A percentile compares a stretch with the other conserved stretches of the same genome.
phyloP scores from a whole-genome alignment of 2,113 vertebrate genomes.

The Petaurus breviceps region DNA sequence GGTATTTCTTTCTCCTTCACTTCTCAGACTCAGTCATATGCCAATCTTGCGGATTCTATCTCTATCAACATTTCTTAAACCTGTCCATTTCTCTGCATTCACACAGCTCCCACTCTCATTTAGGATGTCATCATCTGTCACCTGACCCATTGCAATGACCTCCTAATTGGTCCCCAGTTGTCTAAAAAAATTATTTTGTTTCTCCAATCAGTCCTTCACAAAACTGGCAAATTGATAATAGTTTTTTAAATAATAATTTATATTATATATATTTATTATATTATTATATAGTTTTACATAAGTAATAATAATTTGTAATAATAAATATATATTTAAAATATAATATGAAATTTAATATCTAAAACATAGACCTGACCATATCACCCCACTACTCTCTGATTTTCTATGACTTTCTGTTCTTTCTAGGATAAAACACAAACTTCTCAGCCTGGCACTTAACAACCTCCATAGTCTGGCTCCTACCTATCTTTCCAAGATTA shows the following conservation, averaged over 20 bases:
- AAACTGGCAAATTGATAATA: neutral
- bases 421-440: neutral
- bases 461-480: neutral
- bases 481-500: neutral
- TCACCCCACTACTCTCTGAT: neutral
- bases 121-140: neutral
- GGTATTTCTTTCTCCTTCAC: neutral
- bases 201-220: neutral
- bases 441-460: neutral
- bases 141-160: neutral
- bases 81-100: neutral
- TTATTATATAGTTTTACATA: too few species aligned
- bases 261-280: too few species aligned
- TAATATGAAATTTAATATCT: neutral
- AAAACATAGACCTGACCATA: neutral
- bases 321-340: too few species aligned
- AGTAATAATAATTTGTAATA: too few species aligned
- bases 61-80: neutral
- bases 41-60: neutral
- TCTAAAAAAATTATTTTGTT: neutral
- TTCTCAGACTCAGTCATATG: neutral
- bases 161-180: neutral
- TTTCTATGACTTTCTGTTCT: neutral
- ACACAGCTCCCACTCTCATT: neutral
- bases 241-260: too few species aligned